Evolutionary conservation across 1,140 invertebrate genomes (phyloP).

Genomic region (Myzus persicae): DNA sequence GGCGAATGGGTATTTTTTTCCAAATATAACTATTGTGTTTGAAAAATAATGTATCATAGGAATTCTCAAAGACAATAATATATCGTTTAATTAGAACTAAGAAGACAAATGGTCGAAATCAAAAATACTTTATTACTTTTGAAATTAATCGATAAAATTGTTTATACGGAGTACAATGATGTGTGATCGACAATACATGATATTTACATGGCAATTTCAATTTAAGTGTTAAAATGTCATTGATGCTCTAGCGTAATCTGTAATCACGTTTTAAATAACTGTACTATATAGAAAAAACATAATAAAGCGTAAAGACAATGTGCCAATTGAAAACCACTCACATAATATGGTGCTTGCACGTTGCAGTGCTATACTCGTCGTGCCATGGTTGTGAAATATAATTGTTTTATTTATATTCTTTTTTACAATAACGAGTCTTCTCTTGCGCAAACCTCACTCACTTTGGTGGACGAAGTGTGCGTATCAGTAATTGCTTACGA

Average conservation of each 20-base stretch:
- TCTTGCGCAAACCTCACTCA: not conserved
- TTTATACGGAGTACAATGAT: not conserved
- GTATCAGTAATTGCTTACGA: not conserved
- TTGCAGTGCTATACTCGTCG: not conserved
- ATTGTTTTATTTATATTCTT: not conserved
- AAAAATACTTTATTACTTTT: not conserved
- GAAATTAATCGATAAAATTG: not conserved
- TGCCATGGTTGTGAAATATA: not conserved
- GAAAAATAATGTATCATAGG: not conserved
- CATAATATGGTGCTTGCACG: fast-evolving
- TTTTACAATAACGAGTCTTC: not conserved
- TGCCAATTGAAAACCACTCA: not conserved
- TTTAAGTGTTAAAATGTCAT: not conserved
- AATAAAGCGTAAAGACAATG: not conserved
- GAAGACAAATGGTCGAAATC: not conserved
- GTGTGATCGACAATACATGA: not conserved
- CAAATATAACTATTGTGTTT: no score
- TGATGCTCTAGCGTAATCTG: not conserved
- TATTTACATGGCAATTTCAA: not conserved
- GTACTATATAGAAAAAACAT: not conserved
- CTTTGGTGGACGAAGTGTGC: not conserved
- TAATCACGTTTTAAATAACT: not conserved
- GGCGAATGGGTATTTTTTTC: not conserved
- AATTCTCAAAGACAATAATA: not conserved
- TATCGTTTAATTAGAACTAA: not conserved